Evolutionary conservation across 1,140 invertebrate genomes (phyloP), one percentile per base, ranked within the genome.

Genomic region (Paralvinella palmiformis): DNA sequence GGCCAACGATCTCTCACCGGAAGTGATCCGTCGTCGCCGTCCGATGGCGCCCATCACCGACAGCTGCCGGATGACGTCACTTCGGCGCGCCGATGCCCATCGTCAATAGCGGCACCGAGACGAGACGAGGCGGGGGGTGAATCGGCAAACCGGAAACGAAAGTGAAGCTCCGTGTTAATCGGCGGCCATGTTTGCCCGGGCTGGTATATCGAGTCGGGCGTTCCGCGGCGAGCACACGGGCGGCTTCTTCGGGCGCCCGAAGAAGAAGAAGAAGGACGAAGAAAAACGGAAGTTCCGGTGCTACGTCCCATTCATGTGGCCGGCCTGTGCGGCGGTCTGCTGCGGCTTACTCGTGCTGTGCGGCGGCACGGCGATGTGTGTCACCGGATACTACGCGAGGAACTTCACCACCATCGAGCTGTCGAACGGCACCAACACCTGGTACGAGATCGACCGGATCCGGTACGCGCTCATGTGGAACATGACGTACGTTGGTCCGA

Each of bases 401-500:
- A 62, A 35, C 44, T 29, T 15, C 17, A 50, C 10, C 29, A 15
- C 2, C 32, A 17, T 10, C 20, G 35, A 59, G 10, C 27, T n/a
- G 48, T 20, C 20, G 4, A 27, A 24, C 37, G 29, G n/a, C 17
- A 24, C 27, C 10, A 50, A 50, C 44, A 33, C 44, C 60, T 50
- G 27, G 27, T 1, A 29, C 41, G 27, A 45, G 10, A 17, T 17
- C 17, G 27, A 62, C 22, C 17, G 17, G 10, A 62, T n/a, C 10
- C n/a, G 31, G 37, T 48, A 3, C 10, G n/a, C 33, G 27, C 33
- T 41, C 36, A 17, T 63, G 4, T 32, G 45, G 20, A 57, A 63
- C 62, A 22, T 63, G 50, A 57, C 33, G 7, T 63, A 63, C 53
- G 62, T 55, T 32, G 62, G 62, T 10, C 62, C 62, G 31, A 36